Percentiles rank a stretch among this genome's conserved stretches.
Evolutionary conservation across 2,113 vertebrate genomes (phyloP).

Genomic region (Coturnix japonica): DNA sequence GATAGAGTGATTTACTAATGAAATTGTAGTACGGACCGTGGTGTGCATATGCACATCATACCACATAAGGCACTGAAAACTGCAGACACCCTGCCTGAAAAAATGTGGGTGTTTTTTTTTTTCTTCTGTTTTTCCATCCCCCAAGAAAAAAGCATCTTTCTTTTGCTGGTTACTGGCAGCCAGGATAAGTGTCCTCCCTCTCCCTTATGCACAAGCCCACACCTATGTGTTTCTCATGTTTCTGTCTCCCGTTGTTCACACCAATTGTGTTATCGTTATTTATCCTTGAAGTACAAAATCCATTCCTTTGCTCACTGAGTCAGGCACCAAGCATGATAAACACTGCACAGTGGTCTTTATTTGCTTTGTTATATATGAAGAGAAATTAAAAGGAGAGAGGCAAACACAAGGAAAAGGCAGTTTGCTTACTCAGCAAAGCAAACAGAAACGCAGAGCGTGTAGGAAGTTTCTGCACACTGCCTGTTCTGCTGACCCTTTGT

Average conservation of each 20-base stretch:
- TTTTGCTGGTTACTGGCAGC: background rate
- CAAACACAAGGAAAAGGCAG: background rate
- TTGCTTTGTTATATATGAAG: background rate
- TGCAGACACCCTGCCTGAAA: background rate
- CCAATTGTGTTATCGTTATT: background rate
- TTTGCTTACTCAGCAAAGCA: constrained; percentile 1
- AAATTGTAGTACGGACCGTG: background rate
- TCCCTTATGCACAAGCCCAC: background rate
- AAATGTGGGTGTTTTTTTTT: accelerated
- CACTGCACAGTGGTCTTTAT: background rate
- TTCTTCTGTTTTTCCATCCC: background rate
- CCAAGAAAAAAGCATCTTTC: background rate
- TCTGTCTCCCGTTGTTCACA: background rate
- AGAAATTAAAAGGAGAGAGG: background rate
- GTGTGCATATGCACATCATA: background rate
- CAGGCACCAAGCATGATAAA: background rate
- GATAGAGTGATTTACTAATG: background rate
- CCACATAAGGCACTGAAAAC: background rate
- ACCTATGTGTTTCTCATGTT: background rate
- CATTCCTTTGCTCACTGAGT: background rate
- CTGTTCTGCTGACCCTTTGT: background rate
- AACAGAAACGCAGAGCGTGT: accelerated
- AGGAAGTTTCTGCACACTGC: background rate
- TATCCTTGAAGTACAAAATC: background rate
- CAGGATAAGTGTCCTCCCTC: background rate